Percentiles rank a stretch among this genome's conserved stretches.
Conservation (phyloP, 2,113 vertebrate species). For the Anoura caudifer region DNA sequence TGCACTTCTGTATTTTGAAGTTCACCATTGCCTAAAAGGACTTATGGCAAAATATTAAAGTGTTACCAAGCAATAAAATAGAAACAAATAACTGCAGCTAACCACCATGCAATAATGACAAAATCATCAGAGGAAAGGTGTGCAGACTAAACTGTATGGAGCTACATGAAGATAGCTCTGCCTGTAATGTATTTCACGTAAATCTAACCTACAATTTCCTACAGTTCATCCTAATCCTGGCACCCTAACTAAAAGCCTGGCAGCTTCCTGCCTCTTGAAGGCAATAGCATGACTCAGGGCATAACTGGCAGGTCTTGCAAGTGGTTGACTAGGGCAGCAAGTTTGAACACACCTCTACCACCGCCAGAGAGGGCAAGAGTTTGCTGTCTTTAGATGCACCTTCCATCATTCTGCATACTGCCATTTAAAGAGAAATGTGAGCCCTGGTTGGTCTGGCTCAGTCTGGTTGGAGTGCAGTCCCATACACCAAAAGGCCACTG, state of each 20-base stretch:
- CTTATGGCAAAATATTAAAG: not conserved
- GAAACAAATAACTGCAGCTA: not conserved
- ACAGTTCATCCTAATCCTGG: not conserved
- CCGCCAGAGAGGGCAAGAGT: not conserved
- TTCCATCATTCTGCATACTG: not conserved
- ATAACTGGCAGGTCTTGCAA: not conserved
- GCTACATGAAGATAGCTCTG: not conserved
- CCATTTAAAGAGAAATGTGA: not conserved
- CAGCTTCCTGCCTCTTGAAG: not conserved
- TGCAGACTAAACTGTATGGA: not conserved
- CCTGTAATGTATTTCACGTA: not conserved
- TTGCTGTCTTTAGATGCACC: not conserved
- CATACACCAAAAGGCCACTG: too few species aligned
- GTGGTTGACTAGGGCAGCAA: not conserved
- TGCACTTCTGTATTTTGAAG: not conserved
- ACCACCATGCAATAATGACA: not conserved
- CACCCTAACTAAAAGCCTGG: not conserved
- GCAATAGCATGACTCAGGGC: not conserved
- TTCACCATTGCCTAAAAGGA: not conserved
- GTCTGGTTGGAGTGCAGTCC: too few species aligned
- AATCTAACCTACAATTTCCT: not conserved
- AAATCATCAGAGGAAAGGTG: not conserved
- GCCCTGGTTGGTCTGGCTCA: too few species aligned
- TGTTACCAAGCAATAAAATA: not conserved
- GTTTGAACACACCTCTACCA: not conserved